Evolutionary conservation across 2,888 invertebrate species (phyloP).

Genomic region (Schrankia costaestrigalis): DNA sequence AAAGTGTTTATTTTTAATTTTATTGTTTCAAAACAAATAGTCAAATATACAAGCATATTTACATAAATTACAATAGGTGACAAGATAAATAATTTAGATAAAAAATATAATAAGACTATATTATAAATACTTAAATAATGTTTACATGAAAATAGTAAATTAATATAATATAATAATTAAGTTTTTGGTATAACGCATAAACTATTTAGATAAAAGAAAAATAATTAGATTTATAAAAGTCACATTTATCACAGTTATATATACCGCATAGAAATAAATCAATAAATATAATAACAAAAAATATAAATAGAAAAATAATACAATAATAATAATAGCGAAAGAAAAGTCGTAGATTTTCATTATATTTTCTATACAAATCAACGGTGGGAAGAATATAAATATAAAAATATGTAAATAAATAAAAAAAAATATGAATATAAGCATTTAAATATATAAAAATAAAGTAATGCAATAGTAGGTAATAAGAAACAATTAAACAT

Average conservation of each 20-base stretch:
- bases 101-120: no score
- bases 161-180: no score
- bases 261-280: constrained; percentile 47
- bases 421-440: background rate
- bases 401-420: background rate
- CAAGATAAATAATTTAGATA: no score
- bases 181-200: no score
- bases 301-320: constrained; percentile 5
- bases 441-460: background rate
- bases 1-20: no score
- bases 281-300: constrained; percentile 7
- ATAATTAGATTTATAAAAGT: constrained; percentile 13
- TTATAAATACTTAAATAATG: no score
- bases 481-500: no score
- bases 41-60: no score
- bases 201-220: constrained; percentile 15
- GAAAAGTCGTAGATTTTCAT: background rate
- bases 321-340: background rate
- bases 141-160: no score
- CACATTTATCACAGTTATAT: constrained; percentile 59
- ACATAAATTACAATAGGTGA: no score
- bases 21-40: no score
- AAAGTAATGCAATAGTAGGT: background rate
- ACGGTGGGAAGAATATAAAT: constrained; percentile 1
- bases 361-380: background rate